Evolutionary conservation across 2,888 invertebrate genomes (phyloP), one percentile per base, ranked within the genome.

Genomic region (Temnothorax unifasciatus): DNA sequence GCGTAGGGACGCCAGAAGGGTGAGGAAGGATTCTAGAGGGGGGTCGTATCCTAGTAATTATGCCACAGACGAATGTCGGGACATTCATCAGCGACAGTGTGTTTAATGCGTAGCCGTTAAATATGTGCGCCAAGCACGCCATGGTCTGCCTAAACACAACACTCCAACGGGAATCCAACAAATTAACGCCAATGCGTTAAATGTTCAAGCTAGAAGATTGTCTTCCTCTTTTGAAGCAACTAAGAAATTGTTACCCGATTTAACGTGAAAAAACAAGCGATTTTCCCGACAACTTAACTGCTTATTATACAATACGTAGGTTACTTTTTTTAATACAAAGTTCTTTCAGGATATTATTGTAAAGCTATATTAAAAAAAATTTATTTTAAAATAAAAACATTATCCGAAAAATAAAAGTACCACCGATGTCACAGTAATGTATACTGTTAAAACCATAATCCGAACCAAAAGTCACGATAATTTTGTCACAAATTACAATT

Each of bases 101-200:
- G 89, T 89, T 90, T 91, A 91, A 90, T 91, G 88, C 87, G 90
- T 89, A 86, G 69, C 83, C 83, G 90, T 92, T 92, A 90, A 92
- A 92, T 91, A 92, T 92, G 90, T 88, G 82, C 85, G 64, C 87
- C 86, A 86, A 82, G 85, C 93, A 92, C 90, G 92, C 92, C 85
- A 92, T 76, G 85, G 87, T 74, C 29, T 76, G 79, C 77, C 89
- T 90, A 91, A 91, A 93, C 89, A 76, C 52, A 89, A 76, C 52
- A 89, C 88, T 86, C 89, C 47, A 25, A 68, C 44, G 18, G 73
- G 84, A 89, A 29, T 29, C 90, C 84, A 92, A 92, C 92, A 92
- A 92, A 93, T 93, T 93, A 93, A 92, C 92, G 90, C 86, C 84
- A 87, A 92, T 92, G 89, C 87, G 90, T 90, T 92, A 91, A 92